These are phyloP conservation scores for Calonectris borealis DNA, from an alignment of 2,113 vertebrate species.

Conservation along the genomic window DNA sequence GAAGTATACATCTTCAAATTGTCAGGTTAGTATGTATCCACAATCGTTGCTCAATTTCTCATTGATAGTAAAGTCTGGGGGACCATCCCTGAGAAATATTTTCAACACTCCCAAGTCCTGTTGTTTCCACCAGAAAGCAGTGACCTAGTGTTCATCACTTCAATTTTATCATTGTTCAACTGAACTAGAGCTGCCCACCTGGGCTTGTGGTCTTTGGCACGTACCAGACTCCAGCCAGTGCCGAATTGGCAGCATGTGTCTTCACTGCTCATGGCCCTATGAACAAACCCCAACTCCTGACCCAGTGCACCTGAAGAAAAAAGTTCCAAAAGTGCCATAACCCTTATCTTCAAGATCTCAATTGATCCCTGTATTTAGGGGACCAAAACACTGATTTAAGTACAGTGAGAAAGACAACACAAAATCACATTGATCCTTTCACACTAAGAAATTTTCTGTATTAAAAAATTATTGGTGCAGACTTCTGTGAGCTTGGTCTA, in stretches of 20 bases:
- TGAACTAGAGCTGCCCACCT: not conserved
- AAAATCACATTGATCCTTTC: not conserved
- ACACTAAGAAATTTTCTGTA: not conserved
- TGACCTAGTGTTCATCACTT: not conserved
- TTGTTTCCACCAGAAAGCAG: not conserved
- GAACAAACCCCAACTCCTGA: not conserved
- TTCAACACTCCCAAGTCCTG: not conserved
- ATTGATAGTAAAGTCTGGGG: not conserved
- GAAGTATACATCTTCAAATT: not conserved
- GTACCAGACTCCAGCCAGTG: not conserved
- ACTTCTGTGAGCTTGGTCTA: not conserved
- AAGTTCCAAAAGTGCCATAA: not conserved
- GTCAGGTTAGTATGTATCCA: not conserved
- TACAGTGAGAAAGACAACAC: not conserved
- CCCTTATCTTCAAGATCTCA: not conserved
- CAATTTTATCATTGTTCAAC: not conserved
- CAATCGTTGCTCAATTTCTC: not conserved
- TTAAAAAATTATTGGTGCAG: not conserved
- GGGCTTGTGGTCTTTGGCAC: not conserved
- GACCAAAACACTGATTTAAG: not conserved
- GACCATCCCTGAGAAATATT: not conserved
- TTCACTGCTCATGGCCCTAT: not conserved
- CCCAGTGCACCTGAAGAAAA: not conserved
- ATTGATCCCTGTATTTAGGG: not conserved
- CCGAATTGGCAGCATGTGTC: rapidly evolving